Evolutionary conservation across 2,797 vertebrate genomes (phyloP).

Genomic region (Labeo calbasu): DNA sequence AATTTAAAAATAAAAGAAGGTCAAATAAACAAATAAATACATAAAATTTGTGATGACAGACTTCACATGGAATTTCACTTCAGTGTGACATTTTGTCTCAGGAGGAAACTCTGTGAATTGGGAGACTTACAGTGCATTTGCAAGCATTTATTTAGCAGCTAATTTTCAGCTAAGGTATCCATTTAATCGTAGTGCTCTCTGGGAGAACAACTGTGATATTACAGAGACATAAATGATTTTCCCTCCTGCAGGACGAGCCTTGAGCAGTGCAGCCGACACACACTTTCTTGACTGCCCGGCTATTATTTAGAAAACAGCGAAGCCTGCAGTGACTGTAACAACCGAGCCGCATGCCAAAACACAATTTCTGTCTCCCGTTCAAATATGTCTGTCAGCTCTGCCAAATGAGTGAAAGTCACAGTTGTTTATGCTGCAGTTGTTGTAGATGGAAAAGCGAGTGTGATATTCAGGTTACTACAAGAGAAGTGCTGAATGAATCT

Average conservation of each 20-base stretch:
- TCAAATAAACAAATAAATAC: neutral
- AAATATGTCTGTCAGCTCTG: constrained; percentile 49
- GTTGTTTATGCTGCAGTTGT: constrained; percentile 49
- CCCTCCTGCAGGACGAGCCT: neutral
- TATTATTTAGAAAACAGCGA: constrained; percentile 47
- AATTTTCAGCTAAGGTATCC: neutral
- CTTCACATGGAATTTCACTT: neutral
- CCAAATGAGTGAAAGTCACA: constrained; percentile 46
- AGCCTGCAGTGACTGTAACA: constrained; percentile 38
- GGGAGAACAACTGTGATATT: neutral
- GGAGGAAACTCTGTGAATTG: neutral
- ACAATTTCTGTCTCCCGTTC: constrained; percentile 47
- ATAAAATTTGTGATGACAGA: neutral
- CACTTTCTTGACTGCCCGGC: constrained; percentile 31
- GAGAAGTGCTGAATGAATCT: constrained; percentile 39
- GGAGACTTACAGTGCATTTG: neutral
- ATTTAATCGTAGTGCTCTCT: neutral
- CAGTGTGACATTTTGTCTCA: neutral
- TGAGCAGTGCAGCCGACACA: constrained; percentile 21
- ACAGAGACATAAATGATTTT: neutral
- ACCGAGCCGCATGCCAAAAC: constrained; percentile 41
- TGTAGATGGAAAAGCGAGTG: constrained; percentile 23
- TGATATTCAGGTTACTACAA: constrained; percentile 48
- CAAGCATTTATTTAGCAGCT: neutral
- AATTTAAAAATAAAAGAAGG: neutral